These are phyloP conservation scores for Xenopus laevis DNA, from an alignment of 2,113 vertebrate species.

Conservation along the genomic window DNA sequence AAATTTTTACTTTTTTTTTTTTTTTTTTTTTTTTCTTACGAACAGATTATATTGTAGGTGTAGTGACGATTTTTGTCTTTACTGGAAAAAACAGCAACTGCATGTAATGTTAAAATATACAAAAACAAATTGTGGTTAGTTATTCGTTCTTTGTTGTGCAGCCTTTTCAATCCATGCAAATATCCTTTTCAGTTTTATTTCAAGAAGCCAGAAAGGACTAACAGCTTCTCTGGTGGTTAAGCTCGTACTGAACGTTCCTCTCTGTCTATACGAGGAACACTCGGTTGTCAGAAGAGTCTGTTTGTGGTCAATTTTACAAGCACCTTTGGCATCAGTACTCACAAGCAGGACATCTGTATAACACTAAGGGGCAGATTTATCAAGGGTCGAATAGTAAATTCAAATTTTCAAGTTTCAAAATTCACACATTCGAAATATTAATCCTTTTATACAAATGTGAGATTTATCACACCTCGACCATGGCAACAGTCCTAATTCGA, in stretches of 20 bases:
- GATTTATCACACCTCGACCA: too few relatives aligned
- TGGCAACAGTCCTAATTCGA: too few relatives aligned
- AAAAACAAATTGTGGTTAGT: constrained; percentile 5
- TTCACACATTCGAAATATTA: too few relatives aligned
- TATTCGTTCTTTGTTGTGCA: constrained; percentile 7
- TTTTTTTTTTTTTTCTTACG: constrained; percentile 41
- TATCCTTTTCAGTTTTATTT: background rate
- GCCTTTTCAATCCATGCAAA: background rate
- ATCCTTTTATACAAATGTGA: too few relatives aligned
- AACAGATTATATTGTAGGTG: constrained; percentile 47
- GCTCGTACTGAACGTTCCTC: background rate
- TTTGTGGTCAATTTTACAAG: background rate
- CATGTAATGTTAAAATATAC: constrained; percentile 24
- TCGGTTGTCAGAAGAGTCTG: too few relatives aligned
- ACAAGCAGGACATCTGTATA: background rate
- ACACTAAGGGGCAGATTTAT: background rate
- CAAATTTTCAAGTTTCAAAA: too few relatives aligned
- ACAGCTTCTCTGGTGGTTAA: background rate
- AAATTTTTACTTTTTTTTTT: constrained; percentile 46
- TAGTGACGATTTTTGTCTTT: constrained; percentile 51
- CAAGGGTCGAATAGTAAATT: too few relatives aligned
- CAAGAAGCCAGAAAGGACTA: background rate
- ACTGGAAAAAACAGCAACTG: background rate
- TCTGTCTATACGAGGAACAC: background rate
- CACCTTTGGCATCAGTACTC: background rate